Evolutionary conservation across 92 coral and sea anemone genomes (phyloP).

Genomic region (Metridium senile): DNA sequence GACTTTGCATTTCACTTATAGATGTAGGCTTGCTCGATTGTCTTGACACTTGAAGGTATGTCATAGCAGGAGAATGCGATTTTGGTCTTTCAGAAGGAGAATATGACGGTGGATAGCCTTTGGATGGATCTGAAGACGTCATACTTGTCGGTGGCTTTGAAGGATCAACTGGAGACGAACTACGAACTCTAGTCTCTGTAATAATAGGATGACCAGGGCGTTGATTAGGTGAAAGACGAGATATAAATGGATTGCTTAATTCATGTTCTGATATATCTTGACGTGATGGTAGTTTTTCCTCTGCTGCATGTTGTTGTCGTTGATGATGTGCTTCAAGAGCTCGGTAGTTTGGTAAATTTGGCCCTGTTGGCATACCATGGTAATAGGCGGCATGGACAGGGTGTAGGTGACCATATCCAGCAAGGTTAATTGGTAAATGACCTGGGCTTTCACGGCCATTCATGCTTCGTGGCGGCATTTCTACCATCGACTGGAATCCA

Average conservation of each 20-base stretch:
- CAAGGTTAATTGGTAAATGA: constrained; percentile 50
- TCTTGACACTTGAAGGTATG: constrained; percentile 56
- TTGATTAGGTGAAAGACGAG: constrained; percentile 44
- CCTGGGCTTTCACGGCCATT: constrained; percentile 77
- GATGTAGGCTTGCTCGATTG: constrained; percentile 62
- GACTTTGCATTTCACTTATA: constrained; percentile 65
- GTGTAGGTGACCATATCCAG: constrained; percentile 16
- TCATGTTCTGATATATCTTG: constrained; percentile 82
- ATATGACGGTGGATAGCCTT: constrained; percentile 33
- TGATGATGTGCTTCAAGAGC: constrained; percentile 43
- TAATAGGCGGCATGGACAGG: constrained; percentile 27
- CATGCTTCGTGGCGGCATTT: constrained; percentile 56
- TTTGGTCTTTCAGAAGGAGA: constrained; percentile 52
- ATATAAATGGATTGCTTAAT: constrained; percentile 70
- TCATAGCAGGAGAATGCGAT: constrained; percentile 52
- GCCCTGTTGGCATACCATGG: constrained; percentile 33
- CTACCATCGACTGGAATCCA: constrained; percentile 53
- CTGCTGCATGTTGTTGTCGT: constrained; percentile 26
- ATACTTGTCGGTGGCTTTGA: constrained; percentile 53
- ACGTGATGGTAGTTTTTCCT: constrained; percentile 53
- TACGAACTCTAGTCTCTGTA: constrained; percentile 29
- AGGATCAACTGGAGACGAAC: constrained; percentile 60
- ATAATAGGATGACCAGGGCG: constrained; percentile 43
- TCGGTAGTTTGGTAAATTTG: constrained; percentile 42
- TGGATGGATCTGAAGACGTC: constrained; percentile 43